These are phyloP conservation scores for Virgularia gustaviana DNA, from an alignment of 92 coral and sea anemone species.

Conservation along the genomic window DNA sequence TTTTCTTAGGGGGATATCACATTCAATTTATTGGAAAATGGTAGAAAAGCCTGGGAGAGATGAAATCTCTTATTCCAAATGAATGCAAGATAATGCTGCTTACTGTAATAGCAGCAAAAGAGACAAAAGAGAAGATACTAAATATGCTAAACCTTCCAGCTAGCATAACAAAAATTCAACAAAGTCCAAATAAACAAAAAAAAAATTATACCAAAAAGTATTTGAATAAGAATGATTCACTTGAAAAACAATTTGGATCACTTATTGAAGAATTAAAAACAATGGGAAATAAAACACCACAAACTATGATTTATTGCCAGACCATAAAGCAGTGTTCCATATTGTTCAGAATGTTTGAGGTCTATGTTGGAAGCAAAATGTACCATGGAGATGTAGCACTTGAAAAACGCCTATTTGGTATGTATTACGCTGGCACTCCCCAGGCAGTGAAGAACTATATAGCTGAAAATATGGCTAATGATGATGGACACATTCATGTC, in stretches of 20 bases:
- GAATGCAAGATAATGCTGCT: no score
- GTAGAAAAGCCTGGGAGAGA: no score
- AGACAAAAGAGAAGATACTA: no score
- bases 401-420: no score
- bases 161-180: slow-evolving; percentile 15
- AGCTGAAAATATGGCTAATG: slow-evolving; percentile 1
- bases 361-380: slow-evolving; percentile 18
- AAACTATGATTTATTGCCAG: slow-evolving; percentile 23
- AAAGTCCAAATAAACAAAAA: slow-evolving; percentile 21
- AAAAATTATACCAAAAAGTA: background rate
- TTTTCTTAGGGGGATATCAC: no score
- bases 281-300: background rate
- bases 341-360: background rate
- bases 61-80: no score
- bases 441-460: background rate
- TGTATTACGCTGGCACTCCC: no score
- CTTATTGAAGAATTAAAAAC: slow-evolving; percentile 15
- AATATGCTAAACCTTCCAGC: no score
- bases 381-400: slow-evolving; percentile 9
- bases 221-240: slow-evolving; percentile 10
- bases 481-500: slow-evolving; percentile 1
- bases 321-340: slow-evolving; percentile 9
- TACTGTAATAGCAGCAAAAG: no score
- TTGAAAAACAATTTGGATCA: slow-evolving; percentile 24
- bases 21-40: no score